A percentile compares a stretch with the other conserved stretches of the same genome.
Conservation (phyloP, 2,113 vertebrate species). For the Elachura formosa region DNA sequence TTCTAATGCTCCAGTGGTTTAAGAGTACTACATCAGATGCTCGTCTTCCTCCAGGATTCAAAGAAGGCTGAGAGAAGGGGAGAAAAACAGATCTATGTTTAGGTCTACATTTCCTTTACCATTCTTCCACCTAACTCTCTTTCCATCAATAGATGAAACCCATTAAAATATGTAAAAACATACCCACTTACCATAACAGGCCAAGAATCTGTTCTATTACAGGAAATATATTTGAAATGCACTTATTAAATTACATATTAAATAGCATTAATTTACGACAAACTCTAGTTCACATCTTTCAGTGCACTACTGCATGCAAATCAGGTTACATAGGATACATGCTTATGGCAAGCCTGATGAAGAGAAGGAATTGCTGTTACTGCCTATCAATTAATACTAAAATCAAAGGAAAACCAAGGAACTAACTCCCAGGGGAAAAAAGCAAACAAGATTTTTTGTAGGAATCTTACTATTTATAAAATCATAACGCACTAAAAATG, state of each 20-base stretch:
- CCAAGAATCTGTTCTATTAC: neutral
- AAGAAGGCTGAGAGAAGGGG: conserved; percentile 66
- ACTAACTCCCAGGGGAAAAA: neutral
- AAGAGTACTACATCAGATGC: conserved; percentile 77
- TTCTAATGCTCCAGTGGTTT: conserved; percentile 80
- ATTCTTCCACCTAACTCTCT: neutral
- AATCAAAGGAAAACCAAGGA: neutral
- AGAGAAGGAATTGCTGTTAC: neutral
- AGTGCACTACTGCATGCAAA: neutral
- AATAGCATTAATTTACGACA: neutral
- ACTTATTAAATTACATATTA: neutral
- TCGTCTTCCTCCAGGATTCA: conserved; percentile 75
- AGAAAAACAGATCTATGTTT: neutral
- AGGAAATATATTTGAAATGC: neutral
- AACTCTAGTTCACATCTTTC: neutral
- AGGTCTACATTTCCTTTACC: neutral
- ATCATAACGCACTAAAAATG: neutral
- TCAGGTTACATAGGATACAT: neutral
- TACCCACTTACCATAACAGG: neutral
- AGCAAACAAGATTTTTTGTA: neutral
- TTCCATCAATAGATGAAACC: neutral
- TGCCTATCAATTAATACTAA: neutral
- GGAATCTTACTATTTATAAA: neutral
- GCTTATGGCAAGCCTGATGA: neutral
- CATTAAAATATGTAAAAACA: neutral